Base-by-base conservation (phyloP, 2,888 invertebrate species). In the Calliphora vomitoria region DNA sequence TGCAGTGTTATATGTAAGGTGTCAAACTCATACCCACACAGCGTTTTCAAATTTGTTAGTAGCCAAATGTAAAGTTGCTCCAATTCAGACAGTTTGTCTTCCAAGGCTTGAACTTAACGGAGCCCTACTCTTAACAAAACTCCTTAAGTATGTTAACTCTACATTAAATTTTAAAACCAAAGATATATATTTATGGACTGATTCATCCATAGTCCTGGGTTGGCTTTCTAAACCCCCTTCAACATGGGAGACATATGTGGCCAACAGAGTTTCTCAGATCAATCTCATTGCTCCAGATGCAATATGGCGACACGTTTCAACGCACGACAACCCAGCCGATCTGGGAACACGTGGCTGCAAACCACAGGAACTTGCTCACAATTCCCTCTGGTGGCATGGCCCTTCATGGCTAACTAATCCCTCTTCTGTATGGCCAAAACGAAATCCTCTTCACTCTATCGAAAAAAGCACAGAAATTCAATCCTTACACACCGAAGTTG, bases 61-160 rank as follows among this genome's bases (percentile, higher is more conserved):
- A 13, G 60, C 74, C 5, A 75, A 75, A 75, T 47, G 74, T 15
- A 75, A 75, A 25, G 74, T 75, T 8, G 74, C 60, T 47, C 74
- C 74, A 25, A 47, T 75, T 8, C 53, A 60, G 31, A 25, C 74
- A n/a, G 58, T 74, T 41, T 41, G 74, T 74, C 41, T 74, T 13
- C 74, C 74, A 2, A 44, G 74, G n/a, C 31, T 75, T 44, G 74
- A 75, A 41, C 44, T 75, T n/a, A 47, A 47, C 13, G 74, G 74
- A 31, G 74, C 60, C 13, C 15, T 62, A 18, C 15, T 74, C 6
- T 44, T 75, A 11, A 25, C 62, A 25, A 62, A 75, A 13, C 15
- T 60, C 10, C 11, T 60, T 5, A 10, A 60, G 3, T 60, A 60
- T 6, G 60, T 60, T 15, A 41, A 41, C 41, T 41, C 41, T 41